Evolutionary conservation across 2,888 invertebrate genomes (phyloP).

Genomic region (Yponomeuta cagnagella): DNA sequence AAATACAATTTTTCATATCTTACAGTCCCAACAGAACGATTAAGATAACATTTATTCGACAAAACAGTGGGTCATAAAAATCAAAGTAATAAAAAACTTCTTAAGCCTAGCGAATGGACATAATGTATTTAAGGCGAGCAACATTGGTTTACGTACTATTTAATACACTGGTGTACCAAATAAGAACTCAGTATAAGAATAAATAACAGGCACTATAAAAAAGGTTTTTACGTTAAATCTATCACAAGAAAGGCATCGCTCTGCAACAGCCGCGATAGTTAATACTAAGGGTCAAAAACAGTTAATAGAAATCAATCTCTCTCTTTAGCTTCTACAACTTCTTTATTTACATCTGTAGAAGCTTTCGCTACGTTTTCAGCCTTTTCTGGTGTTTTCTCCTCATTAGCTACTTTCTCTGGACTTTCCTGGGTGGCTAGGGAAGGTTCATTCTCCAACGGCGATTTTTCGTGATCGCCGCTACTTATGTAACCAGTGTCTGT

Average conservation of each 20-base stretch:
- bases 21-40: background rate
- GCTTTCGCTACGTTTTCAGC: background rate
- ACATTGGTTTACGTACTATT: background rate
- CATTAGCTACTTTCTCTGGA: background rate
- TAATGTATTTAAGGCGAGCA: background rate
- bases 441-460: slow-evolving; percentile 8
- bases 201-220: slow-evolving; percentile 11
- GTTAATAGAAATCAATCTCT: background rate
- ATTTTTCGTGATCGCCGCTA: slow-evolving; percentile 25
- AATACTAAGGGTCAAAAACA: slow-evolving; percentile 8
- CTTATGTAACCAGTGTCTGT: slow-evolving; percentile 45
- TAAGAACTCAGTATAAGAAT: slow-evolving; percentile 8
- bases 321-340: background rate
- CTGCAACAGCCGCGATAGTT: slow-evolving; percentile 12
- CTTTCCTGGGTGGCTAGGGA: background rate
- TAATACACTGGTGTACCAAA: background rate
- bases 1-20: background rate
- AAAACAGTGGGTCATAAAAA: background rate
- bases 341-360: background rate
- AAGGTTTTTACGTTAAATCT: slow-evolving; percentile 5
- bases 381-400: slow-evolving; percentile 2
- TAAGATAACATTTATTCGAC: background rate
- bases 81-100: slow-evolving; percentile 8
- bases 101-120: slow-evolving; percentile 8
- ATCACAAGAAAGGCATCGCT: slow-evolving; percentile 11